Evolutionary conservation across 2,888 invertebrate genomes (phyloP), one percentile per base, ranked within the genome.

Genomic region (Idaea aversata): DNA sequence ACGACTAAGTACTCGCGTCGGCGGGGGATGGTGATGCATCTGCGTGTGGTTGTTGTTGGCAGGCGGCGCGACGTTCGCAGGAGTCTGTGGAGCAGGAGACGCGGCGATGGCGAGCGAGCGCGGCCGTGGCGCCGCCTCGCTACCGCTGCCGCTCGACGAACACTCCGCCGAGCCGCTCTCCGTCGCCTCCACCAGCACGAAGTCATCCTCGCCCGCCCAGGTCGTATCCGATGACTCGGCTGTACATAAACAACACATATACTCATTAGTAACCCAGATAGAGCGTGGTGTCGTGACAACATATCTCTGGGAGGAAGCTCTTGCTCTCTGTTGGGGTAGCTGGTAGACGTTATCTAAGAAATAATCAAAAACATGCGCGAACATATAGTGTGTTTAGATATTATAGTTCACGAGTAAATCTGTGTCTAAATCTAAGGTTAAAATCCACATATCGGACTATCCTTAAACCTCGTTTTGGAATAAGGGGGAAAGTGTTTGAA

Each of bases 161-260:
- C 84, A 87, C 79, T 84, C 86, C 65, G 93, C 94, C 64, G 92
- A 90, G 5, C 93, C 94, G 77, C 94, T 94, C 83, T 95, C 95
- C 72, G 93, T 93, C 67, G 95, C 95, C 70, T 97, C 96, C 78
- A 97, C 96, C 86, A 97, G 92, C 79, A 97, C 97, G 93, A 97
- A 97, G 91, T 97, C 97, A 89, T 97, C 96, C 84, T 96, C 96
- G 73, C 95, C 96, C 78, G 96, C 96, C 83, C 94, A 94, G 58
- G 89, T 87, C 78, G 85, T 85, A 74, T 91, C 92, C 10, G 90
- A 88, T 70, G 91, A 93, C 78, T 90, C 90, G 75, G 90, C 93
- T 91, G 81, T 16, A 15, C n/a, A 15, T n/a, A 15, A 57, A 57
- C 15, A 57, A 57, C n/a, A n/a, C n/a, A n/a, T n/a, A 10, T 15